Base-by-base conservation (phyloP, 1,140 invertebrate genomes). In the Sarcophaga peregrina region DNA sequence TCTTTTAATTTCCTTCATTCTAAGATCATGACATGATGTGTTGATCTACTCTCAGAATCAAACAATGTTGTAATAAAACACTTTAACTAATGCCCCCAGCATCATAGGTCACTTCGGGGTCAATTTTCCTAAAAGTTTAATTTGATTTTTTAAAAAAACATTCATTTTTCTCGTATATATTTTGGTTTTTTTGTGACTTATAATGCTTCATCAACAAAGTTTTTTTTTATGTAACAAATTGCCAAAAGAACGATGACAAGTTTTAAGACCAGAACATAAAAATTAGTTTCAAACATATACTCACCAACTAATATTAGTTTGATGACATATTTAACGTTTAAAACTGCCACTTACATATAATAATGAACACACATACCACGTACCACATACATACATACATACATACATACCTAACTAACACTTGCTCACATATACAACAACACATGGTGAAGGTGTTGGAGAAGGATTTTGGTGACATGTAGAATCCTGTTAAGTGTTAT, bases 271-370 rank as follows among this genome's bases (percentile, higher is more conserved):
- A 52, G 13, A 52, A 52, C 62, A 8, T n/a, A 17, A 62, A n/a
- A 68, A 20, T 13, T n/a, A 13, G 54, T 58, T n/a, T n/a, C 54
- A 58, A n/a, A 58, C 15, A 58, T n/a, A n/a, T 13, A 58, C 54
- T n/a, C 15, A 58, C 54, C 25, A 37, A 37, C 25, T 37, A 37
- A 37, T 37, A 37, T 37, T 37, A 37, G 25, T 13, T 52, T 10
- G 62, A 68, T 20, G 20, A 68, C 62, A 68, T 68, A 68, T 68
- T 68, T 68, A 68, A 68, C 62, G 62, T 68, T 68, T 7, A 68
- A 9, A 68, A 68, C 62, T 68, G 62, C 20, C 62, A 68, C 62
- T 25, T 68, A 68, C 62, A 68, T 68, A 52, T 3, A 8, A 68
- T 68, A 68, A 17, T 68, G n/a, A 68, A 68, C 58, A 62, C 13